These are phyloP conservation scores for Ceratina calcarata DNA, from an alignment of 1,140 invertebrate species.

Conservation along the genomic window DNA sequence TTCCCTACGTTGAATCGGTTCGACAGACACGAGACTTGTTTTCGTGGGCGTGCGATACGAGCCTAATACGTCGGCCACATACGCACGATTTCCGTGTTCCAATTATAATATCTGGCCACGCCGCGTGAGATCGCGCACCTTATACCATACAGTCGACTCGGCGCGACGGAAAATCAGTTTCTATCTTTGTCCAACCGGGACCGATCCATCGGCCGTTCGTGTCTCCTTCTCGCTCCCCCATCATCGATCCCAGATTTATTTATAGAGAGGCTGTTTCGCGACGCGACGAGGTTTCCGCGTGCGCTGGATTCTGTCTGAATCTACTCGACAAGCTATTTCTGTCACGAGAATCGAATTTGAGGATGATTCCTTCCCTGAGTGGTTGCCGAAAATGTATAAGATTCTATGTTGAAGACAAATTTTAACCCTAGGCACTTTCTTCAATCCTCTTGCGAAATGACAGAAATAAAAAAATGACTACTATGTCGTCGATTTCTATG, in stretches of 20 bases:
- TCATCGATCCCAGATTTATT: constrained; percentile 40
- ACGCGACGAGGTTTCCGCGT: constrained; percentile 26
- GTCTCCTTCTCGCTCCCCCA: constrained; percentile 7
- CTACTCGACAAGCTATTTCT: neutral
- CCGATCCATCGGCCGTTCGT: neutral
- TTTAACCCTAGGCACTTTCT: too few relatives aligned
- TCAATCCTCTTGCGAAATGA: too few relatives aligned
- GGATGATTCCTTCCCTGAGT: too few relatives aligned
- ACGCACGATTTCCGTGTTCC: constrained; percentile 38
- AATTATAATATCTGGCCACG: constrained; percentile 34
- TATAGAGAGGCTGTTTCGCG: constrained; percentile 29
- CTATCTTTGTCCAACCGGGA: neutral
- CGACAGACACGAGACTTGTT: constrained; percentile 10
- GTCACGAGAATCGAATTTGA: neutral
- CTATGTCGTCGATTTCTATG: too few relatives aligned
- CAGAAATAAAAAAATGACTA: too few relatives aligned
- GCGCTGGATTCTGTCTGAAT: constrained; percentile 14
- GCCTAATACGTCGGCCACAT: constrained; percentile 16
- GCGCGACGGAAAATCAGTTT: neutral
- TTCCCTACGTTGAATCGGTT: neutral
- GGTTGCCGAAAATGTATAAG: too few relatives aligned
- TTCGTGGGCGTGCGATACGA: constrained; percentile 11
- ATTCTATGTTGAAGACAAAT: too few relatives aligned
- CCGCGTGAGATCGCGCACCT: neutral
- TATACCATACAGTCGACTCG: too few relatives aligned